phyloP scores from a whole-genome alignment of 2,797 vertebrate genomes.

The Pyrocephalus nanus region DNA sequence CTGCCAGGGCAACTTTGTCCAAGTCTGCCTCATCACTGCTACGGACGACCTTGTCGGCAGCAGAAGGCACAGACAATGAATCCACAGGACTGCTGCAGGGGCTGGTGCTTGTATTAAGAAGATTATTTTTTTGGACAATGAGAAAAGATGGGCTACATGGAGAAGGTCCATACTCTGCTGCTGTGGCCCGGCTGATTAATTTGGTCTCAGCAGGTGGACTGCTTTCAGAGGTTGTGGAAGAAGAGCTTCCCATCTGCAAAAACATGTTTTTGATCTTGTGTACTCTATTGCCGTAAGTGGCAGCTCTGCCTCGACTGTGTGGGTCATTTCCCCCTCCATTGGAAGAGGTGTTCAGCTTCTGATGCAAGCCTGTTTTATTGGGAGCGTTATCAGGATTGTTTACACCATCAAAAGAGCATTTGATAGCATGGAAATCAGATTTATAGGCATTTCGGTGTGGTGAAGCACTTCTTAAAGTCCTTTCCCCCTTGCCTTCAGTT shows the following conservation, averaged over 20 bases:
- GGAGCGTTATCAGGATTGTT: slow-evolving; percentile 86
- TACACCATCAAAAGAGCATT: slow-evolving; percentile 89
- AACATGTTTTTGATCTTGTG: slow-evolving; percentile 96
- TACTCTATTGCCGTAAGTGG: slow-evolving; percentile 86
- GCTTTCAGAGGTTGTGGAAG: slow-evolving; percentile 53
- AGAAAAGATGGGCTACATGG: slow-evolving; percentile 75
- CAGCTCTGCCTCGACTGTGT: slow-evolving; percentile 70
- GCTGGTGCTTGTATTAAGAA: slow-evolving; percentile 64
- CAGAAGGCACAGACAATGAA: slow-evolving; percentile 3
- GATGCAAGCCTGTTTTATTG: slow-evolving; percentile 79
- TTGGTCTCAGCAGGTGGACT: slow-evolving; percentile 58
- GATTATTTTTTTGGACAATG: slow-evolving; percentile 76
- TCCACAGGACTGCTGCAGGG: slow-evolving; percentile 15
- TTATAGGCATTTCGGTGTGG: slow-evolving; percentile 93
- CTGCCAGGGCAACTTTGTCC: slow-evolving; percentile 89
- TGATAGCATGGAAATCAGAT: slow-evolving; percentile 92
- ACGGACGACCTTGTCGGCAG: slow-evolving; percentile 80
- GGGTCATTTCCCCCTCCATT: slow-evolving; percentile 68
- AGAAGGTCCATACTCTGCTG: slow-evolving; percentile 73
- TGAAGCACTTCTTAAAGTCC: slow-evolving; percentile 89
- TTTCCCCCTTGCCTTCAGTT: slow-evolving; percentile 88
- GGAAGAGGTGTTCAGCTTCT: slow-evolving; percentile 76
- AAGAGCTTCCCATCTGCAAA: slow-evolving; percentile 87
- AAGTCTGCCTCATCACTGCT: slow-evolving; percentile 85
- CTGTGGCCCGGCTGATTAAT: slow-evolving; percentile 38